A percentile compares a stretch with the other conserved stretches of the same genome.
Evolutionary conservation across 2,888 invertebrate species (phyloP).

Genomic region (Siphlonurus alternatus): DNA sequence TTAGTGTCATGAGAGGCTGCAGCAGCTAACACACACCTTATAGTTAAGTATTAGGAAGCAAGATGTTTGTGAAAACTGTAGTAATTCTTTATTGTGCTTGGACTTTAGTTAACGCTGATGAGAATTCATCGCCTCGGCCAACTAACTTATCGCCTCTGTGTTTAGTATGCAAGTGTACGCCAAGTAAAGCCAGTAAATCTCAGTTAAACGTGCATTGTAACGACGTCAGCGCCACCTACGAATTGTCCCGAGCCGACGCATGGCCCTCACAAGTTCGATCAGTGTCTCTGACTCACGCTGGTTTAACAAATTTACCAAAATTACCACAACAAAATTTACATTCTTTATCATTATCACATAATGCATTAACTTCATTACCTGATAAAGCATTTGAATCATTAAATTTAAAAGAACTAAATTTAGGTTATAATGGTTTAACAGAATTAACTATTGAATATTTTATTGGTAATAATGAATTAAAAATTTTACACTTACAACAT

Average conservation of each 20-base stretch:
- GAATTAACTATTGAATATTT: background rate
- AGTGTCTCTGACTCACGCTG: background rate
- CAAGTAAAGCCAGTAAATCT: background rate
- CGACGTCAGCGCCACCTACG: background rate
- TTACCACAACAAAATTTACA: constrained; percentile 1
- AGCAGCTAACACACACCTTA: too few relatives aligned
- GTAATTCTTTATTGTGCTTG: too few relatives aligned
- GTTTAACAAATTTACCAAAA: background rate
- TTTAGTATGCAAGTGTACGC: background rate
- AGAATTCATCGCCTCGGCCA: too few relatives aligned
- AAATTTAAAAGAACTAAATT: background rate
- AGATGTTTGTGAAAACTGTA: too few relatives aligned
- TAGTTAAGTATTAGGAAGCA: too few relatives aligned
- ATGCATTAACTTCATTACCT: background rate
- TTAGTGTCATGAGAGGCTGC: too few relatives aligned
- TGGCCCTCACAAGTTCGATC: background rate
- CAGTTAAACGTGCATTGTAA: background rate
- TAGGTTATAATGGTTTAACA: background rate
- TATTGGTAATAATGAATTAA: background rate
- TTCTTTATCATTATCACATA: background rate
- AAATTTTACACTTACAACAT: background rate
- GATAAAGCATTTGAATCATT: background rate
- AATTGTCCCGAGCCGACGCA: background rate
- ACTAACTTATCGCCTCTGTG: background rate
- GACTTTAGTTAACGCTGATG: too few relatives aligned